phyloP scores from a whole-genome alignment of 2,888 invertebrate genomes.

The Folsomia candida region DNA sequence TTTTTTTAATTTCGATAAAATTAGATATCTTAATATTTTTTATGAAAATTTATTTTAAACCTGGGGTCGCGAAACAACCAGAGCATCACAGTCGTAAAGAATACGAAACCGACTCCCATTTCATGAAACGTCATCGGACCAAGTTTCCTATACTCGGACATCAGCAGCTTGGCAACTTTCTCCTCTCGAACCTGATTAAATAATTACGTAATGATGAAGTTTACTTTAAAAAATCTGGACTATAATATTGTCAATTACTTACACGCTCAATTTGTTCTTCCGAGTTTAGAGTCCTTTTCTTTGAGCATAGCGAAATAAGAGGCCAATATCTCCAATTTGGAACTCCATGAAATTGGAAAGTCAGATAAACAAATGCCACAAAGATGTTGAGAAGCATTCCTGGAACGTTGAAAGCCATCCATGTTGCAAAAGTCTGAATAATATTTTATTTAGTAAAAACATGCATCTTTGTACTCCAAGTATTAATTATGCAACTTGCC shows the following conservation, averaged over 20 bases:
- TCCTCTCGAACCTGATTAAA: conserved; percentile 5
- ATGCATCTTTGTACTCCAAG: not conserved
- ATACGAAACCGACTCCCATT: conserved; percentile 18
- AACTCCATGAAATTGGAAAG: conserved; percentile 25
- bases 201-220: no score
- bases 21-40: not conserved
- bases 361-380: conserved; percentile 62
- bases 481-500: not conserved
- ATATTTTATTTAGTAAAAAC: not conserved
- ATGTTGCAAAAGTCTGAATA: conserved; percentile 69
- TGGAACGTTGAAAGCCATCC: conserved; percentile 75
- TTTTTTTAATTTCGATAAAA: not conserved
- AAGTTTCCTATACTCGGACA: conserved; percentile 21
- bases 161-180: conserved; percentile 21
- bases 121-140: conserved; percentile 38
- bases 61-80: conserved; percentile 34
- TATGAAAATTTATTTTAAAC: conserved; percentile 19
- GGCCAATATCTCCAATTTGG: conserved; percentile 34
- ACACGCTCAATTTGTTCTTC: conserved; percentile 9
- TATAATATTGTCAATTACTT: no score
- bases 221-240: no score
- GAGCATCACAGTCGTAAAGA: conserved; percentile 12
- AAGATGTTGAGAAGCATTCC: conserved; percentile 76
- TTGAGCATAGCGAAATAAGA: conserved; percentile 2
- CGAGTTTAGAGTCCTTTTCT: not conserved